Conservation (phyloP, 2,888 invertebrate species). For the Anthrax anthrax region DNA sequence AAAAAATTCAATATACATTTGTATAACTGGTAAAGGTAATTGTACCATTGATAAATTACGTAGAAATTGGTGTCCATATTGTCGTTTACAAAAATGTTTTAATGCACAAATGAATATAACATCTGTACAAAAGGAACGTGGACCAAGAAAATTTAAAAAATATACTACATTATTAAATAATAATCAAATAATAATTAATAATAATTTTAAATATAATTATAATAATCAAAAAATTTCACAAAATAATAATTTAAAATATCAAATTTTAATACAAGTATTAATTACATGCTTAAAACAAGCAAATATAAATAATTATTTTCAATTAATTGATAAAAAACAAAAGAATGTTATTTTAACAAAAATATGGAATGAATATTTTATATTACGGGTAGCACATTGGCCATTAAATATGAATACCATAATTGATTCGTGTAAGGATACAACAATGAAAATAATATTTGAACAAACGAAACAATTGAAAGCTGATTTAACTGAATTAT, state of each 20-base stretch:
- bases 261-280: slow-evolving; percentile 45
- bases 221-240: background rate
- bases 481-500: slow-evolving; percentile 37
- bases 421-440: slow-evolving; percentile 28
- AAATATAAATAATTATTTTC: slow-evolving; percentile 40
- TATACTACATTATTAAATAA: background rate
- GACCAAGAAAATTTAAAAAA: slow-evolving; percentile 43
- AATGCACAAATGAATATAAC: slow-evolving; percentile 62
- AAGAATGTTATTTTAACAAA: slow-evolving; percentile 42
- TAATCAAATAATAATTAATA: too few species aligned
- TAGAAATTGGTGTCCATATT: slow-evolving; percentile 78
- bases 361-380: slow-evolving; percentile 45
- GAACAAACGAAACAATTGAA: slow-evolving; percentile 30
- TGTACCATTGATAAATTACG: slow-evolving; percentile 69
- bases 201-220: background rate
- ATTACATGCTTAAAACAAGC: slow-evolving; percentile 42
- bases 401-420: slow-evolving; percentile 34
- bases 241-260: slow-evolving; percentile 33
- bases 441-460: slow-evolving; percentile 27
- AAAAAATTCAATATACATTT: slow-evolving; percentile 55
- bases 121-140: slow-evolving; percentile 74
- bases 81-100: slow-evolving; percentile 64
- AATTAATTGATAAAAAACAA: slow-evolving; percentile 34
- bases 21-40: slow-evolving; percentile 59
- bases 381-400: slow-evolving; percentile 43